Base-by-base conservation (phyloP, 2,113 vertebrate species). In the Callithrix jacchus region DNA sequence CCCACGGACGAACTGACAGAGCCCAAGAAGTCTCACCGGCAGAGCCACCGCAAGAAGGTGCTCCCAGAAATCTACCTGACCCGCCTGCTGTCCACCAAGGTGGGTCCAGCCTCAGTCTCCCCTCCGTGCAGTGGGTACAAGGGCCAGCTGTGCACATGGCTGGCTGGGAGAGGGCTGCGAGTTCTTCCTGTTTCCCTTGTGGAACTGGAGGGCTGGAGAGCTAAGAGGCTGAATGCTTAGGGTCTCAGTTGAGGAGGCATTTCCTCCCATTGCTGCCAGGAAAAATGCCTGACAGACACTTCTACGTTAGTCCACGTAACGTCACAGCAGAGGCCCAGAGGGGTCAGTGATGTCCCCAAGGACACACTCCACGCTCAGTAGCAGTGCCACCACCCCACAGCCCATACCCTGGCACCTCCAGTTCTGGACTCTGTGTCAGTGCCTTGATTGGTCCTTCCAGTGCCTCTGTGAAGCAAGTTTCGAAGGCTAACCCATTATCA, bases 61-160 rank as follows among this genome's bases (percentile, higher is more conserved):
- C 98, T 99, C 13, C 99, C 99, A 0, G 99, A 99, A 98, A 99
- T 99, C 98, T 99, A 99, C 98, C 98, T 99, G 98, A 99, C 99
- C 10, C 99, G 99, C 52, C 99, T 99, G 71, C 99, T 99, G 49
- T 99, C 99, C 58, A 99, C 99, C 85, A 99, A 99, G 99, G 99
- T 99, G 92, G 93, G 71, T 42, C 21, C 0, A 0, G 8, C 74
- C 42, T 54, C 86, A 0, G 21, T 0, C 16, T 30, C 17, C 21
- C 5, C 0, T 11, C 32, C 1, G 6, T 20, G 6, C 47, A 32
- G 54, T 11, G 17, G 37, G 49, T 32, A 4, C 66, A n/a, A 37
- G 37, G 47, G 58, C 11, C 81, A n/a, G 8, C 47, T 37, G 30
- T 45, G 25, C 27, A 9, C n/a, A 6, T 0, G 2, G 32, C 52